Evolutionary conservation across 1,140 invertebrate genomes (phyloP), one percentile per base, ranked within the genome.

Genomic region (Zaprionus davidi): DNA sequence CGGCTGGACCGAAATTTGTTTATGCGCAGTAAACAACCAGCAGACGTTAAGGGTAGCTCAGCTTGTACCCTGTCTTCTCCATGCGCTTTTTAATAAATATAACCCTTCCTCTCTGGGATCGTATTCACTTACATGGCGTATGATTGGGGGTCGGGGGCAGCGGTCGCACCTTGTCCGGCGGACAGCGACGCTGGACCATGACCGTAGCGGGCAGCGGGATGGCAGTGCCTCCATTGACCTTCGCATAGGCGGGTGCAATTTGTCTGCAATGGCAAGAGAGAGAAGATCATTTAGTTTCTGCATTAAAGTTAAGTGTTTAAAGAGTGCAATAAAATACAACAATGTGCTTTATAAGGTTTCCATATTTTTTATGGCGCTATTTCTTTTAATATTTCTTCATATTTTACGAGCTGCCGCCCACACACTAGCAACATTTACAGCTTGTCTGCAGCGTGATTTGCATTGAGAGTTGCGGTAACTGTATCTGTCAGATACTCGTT

Each of bases 181-280:
- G 95, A 88, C 95, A 96, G 93, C 95, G 94, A 78, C 96, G 94
- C 69, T 94, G 94, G n/a, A 96, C 95, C 80, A 95, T 93, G 34
- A 96, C 95, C 12, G 96, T 96, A 41, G 96, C 95, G 24, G 96
- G 96, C 81, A 96, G 91, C 28, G 96, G 96, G 80, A 96, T 96
- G 83, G 95, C 96, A 38, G 95, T 96, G 9, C 93, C 93, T 67
- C 94, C 94, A 90, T 95, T 95, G 77, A 90, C 83, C 78, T 93
- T 93, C 55, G 84, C 70, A 79, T 95, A 95, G 72, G 94, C 94
- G 74, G 94, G 94, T 20, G 94, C 94, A 76, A 95, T 94, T 87
- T 95, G 93, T 93, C 95, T 96, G 93, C 49, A 94, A 95, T 60
- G 13, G 9, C 31, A 65, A 64, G 36, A 24, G 53, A 36, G n/a